Evolutionary conservation across 2,888 invertebrate genomes (phyloP).

Genomic region (Mamestra brassicae): DNA sequence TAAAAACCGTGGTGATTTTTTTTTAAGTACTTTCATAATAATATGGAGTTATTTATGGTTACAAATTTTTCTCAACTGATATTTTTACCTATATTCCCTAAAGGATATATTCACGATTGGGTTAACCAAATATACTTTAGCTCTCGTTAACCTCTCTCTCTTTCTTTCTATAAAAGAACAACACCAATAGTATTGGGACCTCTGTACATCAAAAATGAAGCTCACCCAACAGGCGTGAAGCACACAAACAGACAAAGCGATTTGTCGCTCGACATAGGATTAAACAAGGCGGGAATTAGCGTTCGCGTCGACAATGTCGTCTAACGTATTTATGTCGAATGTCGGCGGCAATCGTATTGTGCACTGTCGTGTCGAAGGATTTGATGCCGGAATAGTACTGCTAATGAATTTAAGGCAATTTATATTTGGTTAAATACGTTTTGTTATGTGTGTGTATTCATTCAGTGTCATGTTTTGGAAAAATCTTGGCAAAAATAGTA

Average conservation of each 20-base stretch:
- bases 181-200: too few relatives aligned
- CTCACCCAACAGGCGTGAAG: conserved; percentile 16
- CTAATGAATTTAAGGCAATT: conserved; percentile 29
- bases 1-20: too few relatives aligned
- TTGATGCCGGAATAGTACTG: conserved; percentile 32
- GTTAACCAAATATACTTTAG: too few relatives aligned
- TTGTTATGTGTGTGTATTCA: background rate
- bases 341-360: conserved; percentile 66
- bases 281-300: conserved; percentile 74
- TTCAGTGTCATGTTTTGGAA: background rate
- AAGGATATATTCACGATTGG: too few relatives aligned
- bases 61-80: too few relatives aligned
- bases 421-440: background rate
- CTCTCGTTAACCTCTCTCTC: too few relatives aligned
- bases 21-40: too few relatives aligned
- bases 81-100: too few relatives aligned
- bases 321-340: conserved; percentile 77
- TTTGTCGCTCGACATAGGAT: conserved; percentile 71
- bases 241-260: conserved; percentile 65
- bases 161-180: too few relatives aligned
- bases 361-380: conserved; percentile 55
- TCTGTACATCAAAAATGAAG: conserved; percentile 8
- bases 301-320: conserved; percentile 76
- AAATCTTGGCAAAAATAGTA: background rate
- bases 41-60: too few relatives aligned